A percentile compares a stretch with the other conserved stretches of the same genome.
These are phyloP conservation scores for Antechinus flavipes DNA, from an alignment of 2,113 vertebrate species.

Conservation along the genomic window DNA sequence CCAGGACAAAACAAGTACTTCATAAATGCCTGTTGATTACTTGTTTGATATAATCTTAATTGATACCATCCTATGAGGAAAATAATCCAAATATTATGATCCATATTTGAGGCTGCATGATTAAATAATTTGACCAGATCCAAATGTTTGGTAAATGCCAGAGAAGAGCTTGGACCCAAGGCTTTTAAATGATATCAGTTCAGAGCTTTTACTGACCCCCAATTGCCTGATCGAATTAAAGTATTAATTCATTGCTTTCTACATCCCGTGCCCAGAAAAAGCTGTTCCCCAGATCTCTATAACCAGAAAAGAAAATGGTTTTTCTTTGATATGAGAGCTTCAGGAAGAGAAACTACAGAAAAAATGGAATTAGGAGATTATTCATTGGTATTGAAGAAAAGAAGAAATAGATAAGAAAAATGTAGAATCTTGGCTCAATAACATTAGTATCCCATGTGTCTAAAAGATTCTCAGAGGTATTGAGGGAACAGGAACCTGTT, in stretches of 20 bases:
- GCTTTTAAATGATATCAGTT: background rate
- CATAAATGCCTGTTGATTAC: background rate
- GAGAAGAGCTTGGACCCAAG: background rate
- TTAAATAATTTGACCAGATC: background rate
- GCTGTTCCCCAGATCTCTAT: slow-evolving; percentile 19
- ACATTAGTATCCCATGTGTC: background rate
- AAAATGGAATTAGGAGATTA: background rate
- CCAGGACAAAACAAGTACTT: background rate
- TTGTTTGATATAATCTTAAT: background rate
- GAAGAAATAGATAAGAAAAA: background rate
- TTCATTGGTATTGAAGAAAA: background rate
- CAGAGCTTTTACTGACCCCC: background rate
- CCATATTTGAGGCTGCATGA: background rate
- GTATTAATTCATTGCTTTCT: background rate
- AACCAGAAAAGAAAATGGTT: slow-evolving; percentile 35
- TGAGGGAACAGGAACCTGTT: background rate
- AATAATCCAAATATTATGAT: background rate
- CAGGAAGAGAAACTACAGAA: slow-evolving; percentile 10
- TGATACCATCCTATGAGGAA: background rate
- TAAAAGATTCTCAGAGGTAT: background rate
- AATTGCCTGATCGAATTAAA: background rate
- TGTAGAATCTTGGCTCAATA: background rate
- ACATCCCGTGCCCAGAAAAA: slow-evolving; percentile 16
- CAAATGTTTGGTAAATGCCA: background rate
- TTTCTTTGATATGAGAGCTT: slow-evolving; percentile 29